phyloP scores from a whole-genome alignment of 2,888 invertebrate genomes.

The Acanthosepion pharaonis region DNA sequence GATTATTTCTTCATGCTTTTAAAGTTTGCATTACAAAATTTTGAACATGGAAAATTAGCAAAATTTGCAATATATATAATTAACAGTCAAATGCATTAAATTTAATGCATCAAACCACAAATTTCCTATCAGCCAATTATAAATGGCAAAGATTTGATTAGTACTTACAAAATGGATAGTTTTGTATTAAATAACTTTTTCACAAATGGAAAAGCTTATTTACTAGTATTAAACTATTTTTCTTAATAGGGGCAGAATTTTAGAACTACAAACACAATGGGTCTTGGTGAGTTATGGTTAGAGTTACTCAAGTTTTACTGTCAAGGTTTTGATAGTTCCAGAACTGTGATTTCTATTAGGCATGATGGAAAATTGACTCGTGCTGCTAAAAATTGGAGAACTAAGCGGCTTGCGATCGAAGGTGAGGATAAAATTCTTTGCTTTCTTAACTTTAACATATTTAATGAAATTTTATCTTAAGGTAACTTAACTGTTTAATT shows the following conservation, averaged over 20 bases:
- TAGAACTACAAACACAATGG: not conserved
- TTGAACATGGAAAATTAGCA: too few relatives aligned
- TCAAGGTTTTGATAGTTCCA: conserved; percentile 76
- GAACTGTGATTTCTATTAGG: conserved; percentile 76
- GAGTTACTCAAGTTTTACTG: conserved; percentile 77
- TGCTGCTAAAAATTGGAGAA: conserved; percentile 77
- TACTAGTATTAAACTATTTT: not conserved
- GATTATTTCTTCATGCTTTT: too few relatives aligned
- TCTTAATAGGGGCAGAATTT: not conserved
- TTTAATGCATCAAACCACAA: too few relatives aligned
- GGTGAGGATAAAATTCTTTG: conserved; percentile 62
- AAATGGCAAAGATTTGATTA: too few relatives aligned
- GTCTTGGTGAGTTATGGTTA: conserved; percentile 75
- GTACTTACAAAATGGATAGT: not conserved
- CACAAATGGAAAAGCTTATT: not conserved
- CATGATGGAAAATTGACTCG: conserved; percentile 74
- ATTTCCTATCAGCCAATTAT: too few relatives aligned
- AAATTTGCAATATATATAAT: too few relatives aligned
- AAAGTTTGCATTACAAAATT: too few relatives aligned
- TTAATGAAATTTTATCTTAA: too few relatives aligned
- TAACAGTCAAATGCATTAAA: too few relatives aligned
- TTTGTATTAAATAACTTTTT: not conserved
- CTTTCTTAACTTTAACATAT: not conserved
- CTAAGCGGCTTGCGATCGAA: conserved; percentile 78
- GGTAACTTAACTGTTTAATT: too few relatives aligned